These are phyloP conservation scores for Desmophyllum pertusum DNA, from an alignment of 92 coral and sea anemone genomes.

Conservation along the genomic window DNA sequence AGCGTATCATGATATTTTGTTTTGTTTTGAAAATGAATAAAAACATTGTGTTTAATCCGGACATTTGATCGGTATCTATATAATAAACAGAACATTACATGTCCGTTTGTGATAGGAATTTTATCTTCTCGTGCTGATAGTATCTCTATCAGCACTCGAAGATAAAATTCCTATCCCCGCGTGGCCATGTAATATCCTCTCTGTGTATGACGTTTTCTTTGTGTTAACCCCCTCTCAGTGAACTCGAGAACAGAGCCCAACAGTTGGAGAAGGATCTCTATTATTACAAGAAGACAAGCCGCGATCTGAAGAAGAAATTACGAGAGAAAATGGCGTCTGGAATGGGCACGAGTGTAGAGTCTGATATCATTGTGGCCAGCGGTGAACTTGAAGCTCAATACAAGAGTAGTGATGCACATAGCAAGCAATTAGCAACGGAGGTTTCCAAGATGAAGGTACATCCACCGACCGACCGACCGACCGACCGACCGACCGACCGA, in stretches of 20 bases:
- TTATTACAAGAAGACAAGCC: constrained; percentile 94
- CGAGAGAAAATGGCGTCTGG: constrained; percentile 76
- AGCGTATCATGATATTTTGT: too few relatives aligned
- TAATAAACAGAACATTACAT: too few relatives aligned
- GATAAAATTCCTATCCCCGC: too few relatives aligned
- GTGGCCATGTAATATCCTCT: too few relatives aligned
- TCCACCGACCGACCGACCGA: background rate
- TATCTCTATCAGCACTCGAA: too few relatives aligned
- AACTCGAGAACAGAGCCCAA: constrained; percentile 69
- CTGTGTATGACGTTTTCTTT: too few relatives aligned
- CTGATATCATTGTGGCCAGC: constrained; percentile 61
- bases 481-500: background rate
- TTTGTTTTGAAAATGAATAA: too few relatives aligned
- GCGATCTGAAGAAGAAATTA: constrained; percentile 90
- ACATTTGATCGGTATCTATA: too few relatives aligned
- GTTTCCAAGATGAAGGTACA: constrained; percentile 56
- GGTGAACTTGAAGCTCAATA: constrained; percentile 50
- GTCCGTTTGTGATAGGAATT: too few relatives aligned
- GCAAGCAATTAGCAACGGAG: constrained; percentile 54
- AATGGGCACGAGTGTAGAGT: constrained; percentile 63
- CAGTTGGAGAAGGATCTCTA: constrained; percentile 93
- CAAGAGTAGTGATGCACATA: constrained; percentile 39
- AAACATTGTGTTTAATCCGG: too few relatives aligned
- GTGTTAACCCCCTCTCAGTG: constrained; percentile 71
- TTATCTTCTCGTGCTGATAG: too few relatives aligned